phyloP scores from a whole-genome alignment of 2,113 vertebrate species.

The Chauna torquata region DNA sequence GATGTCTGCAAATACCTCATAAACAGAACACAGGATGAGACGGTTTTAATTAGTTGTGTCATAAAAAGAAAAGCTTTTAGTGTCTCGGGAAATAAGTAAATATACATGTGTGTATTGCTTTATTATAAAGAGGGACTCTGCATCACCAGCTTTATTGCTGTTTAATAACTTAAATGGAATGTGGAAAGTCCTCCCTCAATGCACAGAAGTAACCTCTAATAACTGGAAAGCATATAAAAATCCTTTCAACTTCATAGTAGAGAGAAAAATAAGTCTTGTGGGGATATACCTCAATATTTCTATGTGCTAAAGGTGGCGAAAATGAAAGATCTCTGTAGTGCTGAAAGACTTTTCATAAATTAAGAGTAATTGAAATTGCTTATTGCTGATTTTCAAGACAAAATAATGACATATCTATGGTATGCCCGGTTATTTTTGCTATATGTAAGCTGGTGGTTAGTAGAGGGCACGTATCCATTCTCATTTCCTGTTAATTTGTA shows the following conservation, averaged over 20 bases:
- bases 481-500: neutral
- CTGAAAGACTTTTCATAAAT: neutral
- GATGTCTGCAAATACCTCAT: neutral
- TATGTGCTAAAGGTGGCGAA: neutral
- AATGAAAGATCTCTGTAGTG: neutral
- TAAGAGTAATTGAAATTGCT: neutral
- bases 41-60: constrained; percentile 23
- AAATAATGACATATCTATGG: neutral
- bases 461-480: neutral
- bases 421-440: neutral
- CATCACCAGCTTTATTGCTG: neutral
- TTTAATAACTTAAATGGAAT: neutral
- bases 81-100: neutral
- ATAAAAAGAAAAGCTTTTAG: neutral
- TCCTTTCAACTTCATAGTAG: neutral
- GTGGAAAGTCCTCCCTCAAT: neutral
- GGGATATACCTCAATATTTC: neutral
- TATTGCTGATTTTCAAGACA: neutral
- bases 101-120: neutral
- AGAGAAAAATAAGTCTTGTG: neutral
- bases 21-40: neutral
- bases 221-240: neutral
- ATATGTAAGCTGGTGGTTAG: neutral
- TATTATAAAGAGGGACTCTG: neutral
- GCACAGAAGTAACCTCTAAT: neutral